Conservation (phyloP, 2,113 vertebrate genomes). For the Telmatochromis sp. region DNA sequence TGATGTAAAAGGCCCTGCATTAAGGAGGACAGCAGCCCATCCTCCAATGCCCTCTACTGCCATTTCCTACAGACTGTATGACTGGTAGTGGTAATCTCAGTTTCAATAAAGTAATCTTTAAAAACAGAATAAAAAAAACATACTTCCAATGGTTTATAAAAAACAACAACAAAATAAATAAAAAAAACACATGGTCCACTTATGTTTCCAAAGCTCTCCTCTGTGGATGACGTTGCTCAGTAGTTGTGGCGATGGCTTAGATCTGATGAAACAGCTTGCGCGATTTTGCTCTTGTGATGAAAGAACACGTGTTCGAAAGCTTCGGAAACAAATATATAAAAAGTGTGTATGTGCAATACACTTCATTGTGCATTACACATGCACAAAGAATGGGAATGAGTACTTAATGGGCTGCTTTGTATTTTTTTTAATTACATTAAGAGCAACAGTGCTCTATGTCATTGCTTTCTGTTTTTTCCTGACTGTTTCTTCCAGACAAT, state of each 20-base stretch:
- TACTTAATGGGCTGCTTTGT: background rate
- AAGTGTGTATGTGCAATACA: background rate
- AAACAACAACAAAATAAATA: background rate
- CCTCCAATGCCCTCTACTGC: background rate
- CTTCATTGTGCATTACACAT: background rate
- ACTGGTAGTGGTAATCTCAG: background rate
- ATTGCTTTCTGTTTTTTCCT: background rate
- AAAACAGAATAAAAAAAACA: background rate
- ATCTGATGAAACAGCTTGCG: background rate
- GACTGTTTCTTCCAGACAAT: conserved; percentile 1
- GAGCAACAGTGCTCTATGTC: background rate
- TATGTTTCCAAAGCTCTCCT: background rate
- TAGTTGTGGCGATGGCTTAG: background rate
- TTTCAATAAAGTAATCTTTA: background rate
- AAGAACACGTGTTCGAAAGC: background rate
- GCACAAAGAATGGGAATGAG: background rate
- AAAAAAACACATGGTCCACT: background rate
- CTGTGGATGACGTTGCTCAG: background rate
- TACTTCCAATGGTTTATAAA: background rate
- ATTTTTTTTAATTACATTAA: background rate
- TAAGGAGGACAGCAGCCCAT: background rate
- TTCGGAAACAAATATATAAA: background rate
- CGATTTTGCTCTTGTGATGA: background rate
- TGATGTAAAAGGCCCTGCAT: background rate
- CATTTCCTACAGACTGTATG: background rate